A percentile compares a stretch with the other conserved stretches of the same genome.
These are phyloP conservation scores for Osedax fenrisi DNA, from an alignment of 2,888 invertebrate genomes.

Conservation along the genomic window DNA sequence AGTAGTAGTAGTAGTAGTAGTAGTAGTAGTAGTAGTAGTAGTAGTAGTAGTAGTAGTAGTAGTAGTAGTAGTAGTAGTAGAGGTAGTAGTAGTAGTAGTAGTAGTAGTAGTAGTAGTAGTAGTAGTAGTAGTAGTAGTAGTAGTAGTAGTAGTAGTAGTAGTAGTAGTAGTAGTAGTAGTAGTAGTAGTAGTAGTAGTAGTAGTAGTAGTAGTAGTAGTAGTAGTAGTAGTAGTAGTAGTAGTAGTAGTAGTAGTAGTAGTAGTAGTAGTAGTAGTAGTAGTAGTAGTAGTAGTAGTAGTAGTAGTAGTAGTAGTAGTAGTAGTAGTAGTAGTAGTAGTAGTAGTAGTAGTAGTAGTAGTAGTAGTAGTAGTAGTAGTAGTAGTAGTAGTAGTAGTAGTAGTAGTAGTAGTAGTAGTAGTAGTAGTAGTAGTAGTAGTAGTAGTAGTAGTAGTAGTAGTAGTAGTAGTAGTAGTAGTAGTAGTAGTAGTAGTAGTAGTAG, in stretches of 20 bases:
- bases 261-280: slow-evolving; percentile 23
- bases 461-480: no score
- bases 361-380: no score
- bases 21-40: slow-evolving; percentile 19
- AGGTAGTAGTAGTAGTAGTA: slow-evolving; percentile 25
- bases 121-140: slow-evolving; percentile 26
- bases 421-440: no score
- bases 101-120: slow-evolving; percentile 27
- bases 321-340: no score
- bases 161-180: slow-evolving; percentile 26
- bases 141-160: slow-evolving; percentile 27
- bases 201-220: slow-evolving; percentile 24
- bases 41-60: slow-evolving; percentile 24
- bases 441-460: no score
- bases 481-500: no score
- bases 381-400: no score
- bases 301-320: slow-evolving; percentile 18
- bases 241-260: slow-evolving; percentile 25
- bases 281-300: slow-evolving; percentile 26
- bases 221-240: slow-evolving; percentile 24
- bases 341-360: no score
- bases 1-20: slow-evolving; percentile 23
- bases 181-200: slow-evolving; percentile 24
- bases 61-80: slow-evolving; percentile 13
- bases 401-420: no score